Evolutionary conservation across 2,888 invertebrate genomes (phyloP).

Genomic region (Eupithecia exiguata): DNA sequence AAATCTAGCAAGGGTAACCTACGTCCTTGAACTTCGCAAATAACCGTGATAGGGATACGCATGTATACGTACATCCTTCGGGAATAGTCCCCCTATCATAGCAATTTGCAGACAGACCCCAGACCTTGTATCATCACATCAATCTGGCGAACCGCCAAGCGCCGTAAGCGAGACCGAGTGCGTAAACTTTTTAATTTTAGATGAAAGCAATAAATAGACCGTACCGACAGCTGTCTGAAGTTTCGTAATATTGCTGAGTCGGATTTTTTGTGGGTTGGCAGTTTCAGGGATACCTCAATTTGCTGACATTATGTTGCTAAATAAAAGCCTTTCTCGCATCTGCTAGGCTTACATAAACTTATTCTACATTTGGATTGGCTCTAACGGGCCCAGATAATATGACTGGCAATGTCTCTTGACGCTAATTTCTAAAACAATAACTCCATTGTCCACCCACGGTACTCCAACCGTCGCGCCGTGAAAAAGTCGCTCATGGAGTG

Average conservation of each 20-base stretch:
- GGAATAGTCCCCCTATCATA: neutral
- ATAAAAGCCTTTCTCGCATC: neutral
- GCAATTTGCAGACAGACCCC: conserved; percentile 24
- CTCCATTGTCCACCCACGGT: neutral
- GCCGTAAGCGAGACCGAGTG: conserved; percentile 14
- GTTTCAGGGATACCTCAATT: neutral
- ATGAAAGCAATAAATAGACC: conserved; percentile 20
- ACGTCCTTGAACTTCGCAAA: neutral
- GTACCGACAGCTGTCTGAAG: conserved; percentile 12
- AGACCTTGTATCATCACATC: conserved; percentile 30
- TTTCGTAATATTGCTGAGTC: conserved; percentile 27
- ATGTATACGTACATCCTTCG: neutral
- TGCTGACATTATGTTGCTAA: neutral
- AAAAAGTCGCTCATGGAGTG: too few relatives aligned
- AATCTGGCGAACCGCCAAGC: conserved; percentile 25
- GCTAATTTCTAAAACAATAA: neutral
- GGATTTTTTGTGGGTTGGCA: neutral
- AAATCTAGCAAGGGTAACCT: neutral
- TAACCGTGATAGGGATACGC: neutral
- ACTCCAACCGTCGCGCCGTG: too few relatives aligned
- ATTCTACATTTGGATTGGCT: neutral
- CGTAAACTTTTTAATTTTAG: conserved; percentile 32
- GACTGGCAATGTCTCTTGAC: neutral
- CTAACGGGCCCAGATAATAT: neutral
- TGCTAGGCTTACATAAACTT: neutral